Evolutionary conservation across 2,888 invertebrate species (phyloP).

Genomic region (Oscheius onirici): DNA sequence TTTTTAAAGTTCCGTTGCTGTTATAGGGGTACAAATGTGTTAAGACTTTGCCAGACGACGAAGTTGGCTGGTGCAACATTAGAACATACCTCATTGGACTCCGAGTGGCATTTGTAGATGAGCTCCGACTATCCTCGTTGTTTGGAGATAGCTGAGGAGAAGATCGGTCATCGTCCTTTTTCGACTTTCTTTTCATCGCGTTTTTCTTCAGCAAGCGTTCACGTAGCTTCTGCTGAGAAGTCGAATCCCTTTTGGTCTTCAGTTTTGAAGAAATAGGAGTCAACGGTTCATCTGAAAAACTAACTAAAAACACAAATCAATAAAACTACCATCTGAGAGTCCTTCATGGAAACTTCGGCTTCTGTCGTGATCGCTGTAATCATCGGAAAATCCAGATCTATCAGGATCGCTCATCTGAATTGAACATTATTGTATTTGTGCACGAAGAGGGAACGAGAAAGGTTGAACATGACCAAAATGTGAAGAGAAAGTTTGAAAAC

Average conservation of each 20-base stretch:
- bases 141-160: not conserved
- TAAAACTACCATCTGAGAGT: not conserved
- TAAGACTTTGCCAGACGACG: not conserved
- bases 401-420: too few relatives aligned
- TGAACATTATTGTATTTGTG: too few relatives aligned
- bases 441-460: too few relatives aligned
- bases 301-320: not conserved
- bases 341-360: slow-evolving; percentile 43
- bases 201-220: slow-evolving; percentile 52
- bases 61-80: not conserved
- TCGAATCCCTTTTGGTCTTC: slow-evolving; percentile 26
- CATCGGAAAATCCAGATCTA: not conserved
- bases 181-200: not conserved
- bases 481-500: too few relatives aligned
- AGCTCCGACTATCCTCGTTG: too few relatives aligned
- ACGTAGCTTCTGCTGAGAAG: slow-evolving; percentile 49
- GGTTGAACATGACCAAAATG: too few relatives aligned
- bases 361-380: slow-evolving; percentile 32
- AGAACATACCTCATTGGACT: not conserved
- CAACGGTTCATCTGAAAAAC: slow-evolving; percentile 18
- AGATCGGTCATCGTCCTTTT: too few relatives aligned
- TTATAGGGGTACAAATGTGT: not conserved
- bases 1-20: too few relatives aligned
- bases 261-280: slow-evolving; percentile 51
- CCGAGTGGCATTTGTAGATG: not conserved